Evolutionary conservation across 2,888 invertebrate species (phyloP), one percentile per base, ranked within the genome.

Genomic region (Theretra japonica): DNA sequence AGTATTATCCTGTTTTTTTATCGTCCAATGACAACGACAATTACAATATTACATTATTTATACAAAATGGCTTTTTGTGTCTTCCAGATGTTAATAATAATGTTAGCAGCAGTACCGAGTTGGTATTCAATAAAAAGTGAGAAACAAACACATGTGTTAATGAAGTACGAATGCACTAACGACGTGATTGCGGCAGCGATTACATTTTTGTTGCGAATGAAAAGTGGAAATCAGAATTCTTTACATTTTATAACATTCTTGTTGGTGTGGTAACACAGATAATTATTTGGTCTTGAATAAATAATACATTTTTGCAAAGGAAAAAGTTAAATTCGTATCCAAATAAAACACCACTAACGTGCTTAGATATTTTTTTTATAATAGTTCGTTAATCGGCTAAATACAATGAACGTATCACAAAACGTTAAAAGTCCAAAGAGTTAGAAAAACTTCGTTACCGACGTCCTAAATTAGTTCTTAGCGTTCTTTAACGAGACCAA

Each of bases 381-480:
- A 65, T 21, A 48, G 41, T 65, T 23, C 41, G 48, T 65, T 65
- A 65, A 65, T 65, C 60, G 41, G 21, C 41, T 65, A 41, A 41
- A 65, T 41, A n/a, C 41, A 41, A 65, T 41, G 41, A 65, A 60
- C n/a, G 33, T 58, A 70, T 70, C 65, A 58, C 68, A 68, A 73
- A 70, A 71, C 57, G 68, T 70, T 73, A 72, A 72, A 72, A 71
- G 56, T 48, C 50, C 30, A 30, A 75, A 78, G 80, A 79, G 79
- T 84, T 75, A 78, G 82, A 90, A 92, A 91, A 92, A 92, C 86
- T 83, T 88, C 83, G 89, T 88, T 89, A 86, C 80, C 81, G 83
- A 84, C 85, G 79, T 85, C 83, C 87, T 88, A 91, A 92, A 93
- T 93, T 91, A 92, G 90, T 89, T 88, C 87, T 90, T 87, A 90